phyloP scores from a whole-genome alignment of 1,140 invertebrate species.

The Grapholita molesta region DNA sequence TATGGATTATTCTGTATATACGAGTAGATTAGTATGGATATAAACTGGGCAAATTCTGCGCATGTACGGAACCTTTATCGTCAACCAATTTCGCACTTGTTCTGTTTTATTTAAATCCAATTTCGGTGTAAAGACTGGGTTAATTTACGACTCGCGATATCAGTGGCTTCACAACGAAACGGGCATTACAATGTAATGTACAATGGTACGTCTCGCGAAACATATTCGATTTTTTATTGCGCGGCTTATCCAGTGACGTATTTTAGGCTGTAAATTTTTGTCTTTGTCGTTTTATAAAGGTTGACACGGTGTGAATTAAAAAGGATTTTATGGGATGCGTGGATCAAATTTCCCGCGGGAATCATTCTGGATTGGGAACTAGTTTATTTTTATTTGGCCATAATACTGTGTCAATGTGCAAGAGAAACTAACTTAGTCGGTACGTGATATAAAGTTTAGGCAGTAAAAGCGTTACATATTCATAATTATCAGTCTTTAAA shows the following conservation, averaged over 20 bases:
- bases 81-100: neutral
- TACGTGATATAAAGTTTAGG: too few species aligned
- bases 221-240: conserved; percentile 1
- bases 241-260: neutral
- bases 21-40: too few species aligned
- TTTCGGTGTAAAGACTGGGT: neutral
- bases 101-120: neutral
- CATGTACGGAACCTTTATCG: neutral
- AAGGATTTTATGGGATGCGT: neutral
- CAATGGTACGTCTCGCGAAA: neutral
- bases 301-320: neutral
- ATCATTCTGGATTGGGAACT: neutral
- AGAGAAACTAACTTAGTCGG: neutral
- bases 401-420: neutral
- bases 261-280: conserved; percentile 1
- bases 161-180: neutral
- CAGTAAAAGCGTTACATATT: too few species aligned
- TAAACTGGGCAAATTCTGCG: neutral
- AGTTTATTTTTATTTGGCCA: neutral
- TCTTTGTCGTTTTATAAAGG: neutral
- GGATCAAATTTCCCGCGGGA: neutral
- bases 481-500: too few species aligned
- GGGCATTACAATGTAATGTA: neutral
- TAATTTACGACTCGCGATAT: neutral
- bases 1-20: too few species aligned